Evolutionary conservation across 2,888 invertebrate species (phyloP).

Genomic region (Drosophila conformis): DNA sequence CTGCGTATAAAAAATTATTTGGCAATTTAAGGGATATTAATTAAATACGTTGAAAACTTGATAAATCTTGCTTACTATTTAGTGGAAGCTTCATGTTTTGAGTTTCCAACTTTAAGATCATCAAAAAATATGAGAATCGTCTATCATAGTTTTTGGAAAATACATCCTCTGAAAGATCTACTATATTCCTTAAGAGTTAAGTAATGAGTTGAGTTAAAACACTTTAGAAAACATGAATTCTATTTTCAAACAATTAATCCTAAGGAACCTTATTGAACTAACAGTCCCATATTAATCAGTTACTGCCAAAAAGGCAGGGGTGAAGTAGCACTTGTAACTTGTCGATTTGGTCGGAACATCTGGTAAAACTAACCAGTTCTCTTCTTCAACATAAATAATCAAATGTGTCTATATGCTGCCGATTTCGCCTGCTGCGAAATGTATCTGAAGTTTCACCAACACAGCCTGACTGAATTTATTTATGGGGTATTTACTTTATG

Average conservation of each 20-base stretch:
- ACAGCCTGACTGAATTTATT: not conserved
- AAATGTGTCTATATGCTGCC: not conserved
- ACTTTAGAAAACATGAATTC: not conserved
- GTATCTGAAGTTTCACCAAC: not conserved
- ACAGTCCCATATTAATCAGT: not conserved
- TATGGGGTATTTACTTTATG: not conserved
- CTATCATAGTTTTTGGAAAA: too few species aligned
- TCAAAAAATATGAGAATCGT: not conserved
- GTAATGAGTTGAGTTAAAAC: not conserved
- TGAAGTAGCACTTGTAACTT: not conserved
- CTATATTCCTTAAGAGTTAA: rapidly evolving
- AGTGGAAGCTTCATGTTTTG: not conserved
- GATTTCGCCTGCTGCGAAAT: not conserved
- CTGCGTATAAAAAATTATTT: too few species aligned
- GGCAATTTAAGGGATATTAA: not conserved
- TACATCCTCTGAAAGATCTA: not conserved
- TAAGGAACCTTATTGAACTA: not conserved
- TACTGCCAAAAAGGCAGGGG: not conserved
- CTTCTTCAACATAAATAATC: not conserved
- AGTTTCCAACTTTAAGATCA: not conserved
- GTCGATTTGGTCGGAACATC: not conserved
- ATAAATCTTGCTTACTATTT: not conserved
- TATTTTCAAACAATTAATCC: not conserved
- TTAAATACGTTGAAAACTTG: not conserved
- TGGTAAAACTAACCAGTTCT: not conserved